Percentiles rank a stretch among this genome's conserved stretches.
These are phyloP conservation scores for Sorex fumeus DNA, from an alignment of 2,113 vertebrate genomes.

Conservation along the genomic window DNA sequence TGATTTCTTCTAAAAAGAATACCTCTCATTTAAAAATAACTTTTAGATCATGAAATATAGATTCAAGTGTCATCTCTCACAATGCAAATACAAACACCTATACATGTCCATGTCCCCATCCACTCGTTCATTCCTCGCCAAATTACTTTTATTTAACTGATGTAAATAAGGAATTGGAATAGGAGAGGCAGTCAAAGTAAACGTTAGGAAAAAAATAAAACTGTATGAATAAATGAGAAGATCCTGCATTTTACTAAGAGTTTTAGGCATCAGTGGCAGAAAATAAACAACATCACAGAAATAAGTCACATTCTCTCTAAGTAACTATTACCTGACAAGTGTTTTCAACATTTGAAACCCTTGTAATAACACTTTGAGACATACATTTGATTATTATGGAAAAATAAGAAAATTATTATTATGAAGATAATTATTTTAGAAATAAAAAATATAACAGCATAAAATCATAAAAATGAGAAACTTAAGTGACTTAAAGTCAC, in stretches of 20 bases:
- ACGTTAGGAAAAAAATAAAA: not conserved
- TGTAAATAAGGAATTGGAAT: not conserved
- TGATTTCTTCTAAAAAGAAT: not conserved
- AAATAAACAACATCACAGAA: not conserved
- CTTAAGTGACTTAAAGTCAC: constrained; percentile 42
- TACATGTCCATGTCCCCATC: not conserved
- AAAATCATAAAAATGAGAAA: constrained; percentile 2
- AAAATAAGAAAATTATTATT: not conserved
- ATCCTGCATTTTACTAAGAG: not conserved
- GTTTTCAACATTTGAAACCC: constrained; percentile 4
- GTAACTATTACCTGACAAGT: not conserved
- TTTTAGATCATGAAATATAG: not conserved
- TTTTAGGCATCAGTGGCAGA: constrained; percentile 7
- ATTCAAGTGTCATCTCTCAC: not conserved
- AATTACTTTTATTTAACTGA: constrained; percentile 25
- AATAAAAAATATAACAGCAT: not conserved
- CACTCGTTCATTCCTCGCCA: not conserved
- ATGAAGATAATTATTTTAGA: not conserved
- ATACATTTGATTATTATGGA: constrained; percentile 9
- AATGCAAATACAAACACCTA: not conserved
- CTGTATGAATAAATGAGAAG: not conserved
- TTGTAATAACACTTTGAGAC: not conserved
- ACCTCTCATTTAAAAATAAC: not conserved
- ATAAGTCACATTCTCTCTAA: not conserved
- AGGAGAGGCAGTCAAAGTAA: not conserved